Evolutionary conservation across 1,140 invertebrate genomes (phyloP).

Genomic region (Heliconius hermathena): DNA sequence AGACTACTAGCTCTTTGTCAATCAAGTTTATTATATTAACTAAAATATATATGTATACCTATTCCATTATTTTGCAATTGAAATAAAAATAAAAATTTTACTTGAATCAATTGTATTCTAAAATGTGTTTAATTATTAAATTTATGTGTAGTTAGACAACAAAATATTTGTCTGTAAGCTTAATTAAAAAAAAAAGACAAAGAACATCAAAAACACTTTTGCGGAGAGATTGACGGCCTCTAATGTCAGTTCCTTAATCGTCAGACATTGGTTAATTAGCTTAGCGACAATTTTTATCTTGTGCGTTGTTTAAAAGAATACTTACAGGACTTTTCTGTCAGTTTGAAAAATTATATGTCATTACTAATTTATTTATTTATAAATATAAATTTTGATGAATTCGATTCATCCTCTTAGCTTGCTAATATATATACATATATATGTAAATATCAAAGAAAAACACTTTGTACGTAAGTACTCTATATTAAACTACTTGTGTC

Average conservation of each 20-base stretch:
- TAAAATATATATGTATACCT: no score
- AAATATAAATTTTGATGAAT: no score
- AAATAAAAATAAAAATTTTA: background rate
- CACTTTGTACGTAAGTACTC: no score
- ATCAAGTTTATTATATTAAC: no score
- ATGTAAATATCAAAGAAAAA: no score
- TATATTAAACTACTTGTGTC: no score
- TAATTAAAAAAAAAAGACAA: background rate
- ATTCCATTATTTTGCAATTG: background rate
- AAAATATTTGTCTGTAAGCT: background rate
- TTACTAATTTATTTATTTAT: no score
- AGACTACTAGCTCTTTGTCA: no score
- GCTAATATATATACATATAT: no score
- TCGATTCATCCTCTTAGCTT: no score
- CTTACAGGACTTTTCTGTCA: no score
- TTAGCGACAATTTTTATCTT: slow-evolving; percentile 2
- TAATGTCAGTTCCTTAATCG: slow-evolving; percentile 29
- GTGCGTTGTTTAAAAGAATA: background rate
- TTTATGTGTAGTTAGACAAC: background rate
- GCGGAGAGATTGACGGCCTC: slow-evolving; percentile 26
- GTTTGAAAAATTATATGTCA: no score
- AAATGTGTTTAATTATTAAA: background rate
- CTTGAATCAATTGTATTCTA: background rate
- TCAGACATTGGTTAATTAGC: slow-evolving; percentile 15
- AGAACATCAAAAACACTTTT: background rate